A percentile compares a stretch with the other conserved stretches of the same genome.
phyloP scores from a whole-genome alignment of 2,797 vertebrate genomes.

The Kryptolebias ocellatus region DNA sequence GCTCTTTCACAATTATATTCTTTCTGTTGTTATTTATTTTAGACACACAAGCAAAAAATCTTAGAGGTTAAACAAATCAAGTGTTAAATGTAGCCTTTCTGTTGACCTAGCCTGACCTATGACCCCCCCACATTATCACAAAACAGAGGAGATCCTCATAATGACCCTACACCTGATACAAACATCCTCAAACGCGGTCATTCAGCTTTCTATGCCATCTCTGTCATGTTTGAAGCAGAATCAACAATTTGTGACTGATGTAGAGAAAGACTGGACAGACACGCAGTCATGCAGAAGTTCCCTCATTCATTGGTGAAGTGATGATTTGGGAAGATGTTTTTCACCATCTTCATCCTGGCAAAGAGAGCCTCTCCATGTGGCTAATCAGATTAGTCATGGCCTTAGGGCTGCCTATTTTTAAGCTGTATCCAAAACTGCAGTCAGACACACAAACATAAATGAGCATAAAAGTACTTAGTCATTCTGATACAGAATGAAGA shows the following conservation, averaged over 20 bases:
- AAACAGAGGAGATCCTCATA: background rate
- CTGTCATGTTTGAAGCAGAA: background rate
- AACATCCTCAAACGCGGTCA: no score
- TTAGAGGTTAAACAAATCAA: no score
- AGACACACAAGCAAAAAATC: background rate
- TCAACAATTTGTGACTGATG: background rate
- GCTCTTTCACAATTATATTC: no score
- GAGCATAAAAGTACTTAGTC: background rate
- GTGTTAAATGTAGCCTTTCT: no score
- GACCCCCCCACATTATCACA: no score
- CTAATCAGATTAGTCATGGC: slow-evolving; percentile 34
- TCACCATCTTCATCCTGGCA: background rate
- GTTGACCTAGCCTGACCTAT: no score
- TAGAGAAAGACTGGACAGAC: background rate
- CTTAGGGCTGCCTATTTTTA: slow-evolving; percentile 32
- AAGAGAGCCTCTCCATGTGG: slow-evolving; percentile 23
- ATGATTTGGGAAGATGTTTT: background rate
- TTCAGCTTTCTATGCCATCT: no score
- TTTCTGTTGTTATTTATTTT: background rate
- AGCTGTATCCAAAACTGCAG: slow-evolving; percentile 24
- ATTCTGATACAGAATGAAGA: slow-evolving; percentile 2
- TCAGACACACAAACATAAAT: background rate
- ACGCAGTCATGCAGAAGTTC: background rate
- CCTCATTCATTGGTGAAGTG: background rate
- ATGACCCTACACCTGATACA: background rate